Conservation (phyloP, 37 sponge, comb jelly and placozoan genomes). For the Halichondria panicea region DNA sequence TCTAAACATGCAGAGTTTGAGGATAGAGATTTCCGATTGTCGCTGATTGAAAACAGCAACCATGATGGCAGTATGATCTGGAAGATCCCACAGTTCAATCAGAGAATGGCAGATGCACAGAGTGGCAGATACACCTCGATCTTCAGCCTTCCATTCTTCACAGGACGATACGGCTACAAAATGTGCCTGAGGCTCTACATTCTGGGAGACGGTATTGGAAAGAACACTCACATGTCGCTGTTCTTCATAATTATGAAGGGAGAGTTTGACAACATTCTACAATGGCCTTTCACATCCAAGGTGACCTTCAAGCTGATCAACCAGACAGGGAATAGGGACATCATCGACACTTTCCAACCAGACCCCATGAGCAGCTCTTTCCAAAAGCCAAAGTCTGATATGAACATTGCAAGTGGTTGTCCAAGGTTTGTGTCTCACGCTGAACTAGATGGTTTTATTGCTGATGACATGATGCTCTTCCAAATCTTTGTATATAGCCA, state of each 20-base stretch:
- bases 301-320: slow-evolving; percentile 79
- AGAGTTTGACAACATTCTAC: slow-evolving; percentile 83
- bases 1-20: slow-evolving; percentile 51
- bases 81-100: slow-evolving; percentile 74
- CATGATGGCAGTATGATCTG: slow-evolving; percentile 74
- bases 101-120: slow-evolving; percentile 66
- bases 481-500: too few relatives aligned
- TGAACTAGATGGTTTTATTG: slow-evolving; percentile 56
- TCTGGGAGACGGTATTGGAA: slow-evolving; percentile 80
- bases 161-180: slow-evolving; percentile 82
- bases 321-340: slow-evolving; percentile 51
- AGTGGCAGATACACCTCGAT: slow-evolving; percentile 76
- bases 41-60: slow-evolving; percentile 67
- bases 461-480: slow-evolving; percentile 70
- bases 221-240: slow-evolving; percentile 67
- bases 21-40: slow-evolving; percentile 74
- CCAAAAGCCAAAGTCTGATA: slow-evolving; percentile 72
- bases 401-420: slow-evolving; percentile 80
- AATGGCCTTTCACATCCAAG: slow-evolving; percentile 78
- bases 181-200: slow-evolving; percentile 84
- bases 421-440: slow-evolving; percentile 61
- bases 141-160: slow-evolving; percentile 79
- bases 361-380: slow-evolving; percentile 77
- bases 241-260: slow-evolving; percentile 82
- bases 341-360: slow-evolving; percentile 78